Evolutionary conservation across 2,113 vertebrate genomes (phyloP).

Genomic region (Periophthalmus modestus): DNA sequence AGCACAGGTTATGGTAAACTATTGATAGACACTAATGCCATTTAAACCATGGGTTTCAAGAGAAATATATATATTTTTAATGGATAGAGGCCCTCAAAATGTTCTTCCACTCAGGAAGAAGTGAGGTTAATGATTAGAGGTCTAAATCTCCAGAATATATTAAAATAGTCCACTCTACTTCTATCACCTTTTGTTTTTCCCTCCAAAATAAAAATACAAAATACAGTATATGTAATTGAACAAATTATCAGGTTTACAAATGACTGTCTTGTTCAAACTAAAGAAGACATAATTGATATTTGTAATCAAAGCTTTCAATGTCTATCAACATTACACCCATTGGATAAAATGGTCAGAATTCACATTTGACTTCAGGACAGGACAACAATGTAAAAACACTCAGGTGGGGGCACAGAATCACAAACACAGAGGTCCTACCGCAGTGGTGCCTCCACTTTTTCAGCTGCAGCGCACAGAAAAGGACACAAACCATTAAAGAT

Average conservation of each 20-base stretch:
- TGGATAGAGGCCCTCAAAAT: neutral
- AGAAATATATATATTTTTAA: neutral
- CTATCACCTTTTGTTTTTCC: too few species aligned
- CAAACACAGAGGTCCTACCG: conserved; percentile 83
- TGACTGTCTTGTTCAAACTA: neutral
- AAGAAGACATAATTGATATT: neutral
- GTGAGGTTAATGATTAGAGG: neutral
- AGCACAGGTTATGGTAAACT: neutral
- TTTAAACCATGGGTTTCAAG: too few species aligned
- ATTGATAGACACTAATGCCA: neutral
- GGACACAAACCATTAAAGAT: conserved; percentile 27
- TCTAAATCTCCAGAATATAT: too few species aligned
- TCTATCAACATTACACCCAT: conserved; percentile 1
- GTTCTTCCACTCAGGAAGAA: neutral
- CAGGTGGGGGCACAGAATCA: neutral
- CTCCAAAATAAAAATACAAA: too few species aligned
- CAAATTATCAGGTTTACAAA: neutral
- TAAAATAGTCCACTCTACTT: too few species aligned
- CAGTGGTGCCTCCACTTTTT: conserved; percentile 90
- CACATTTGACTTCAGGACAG: neutral
- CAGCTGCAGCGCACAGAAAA: conserved; percentile 77
- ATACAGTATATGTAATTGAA: too few species aligned
- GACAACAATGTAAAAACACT: neutral
- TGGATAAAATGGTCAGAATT: conserved; percentile 5
- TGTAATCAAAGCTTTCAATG: neutral